Evolutionary conservation across 2,888 invertebrate species (phyloP).

Genomic region (Brachyopa scutellaris): DNA sequence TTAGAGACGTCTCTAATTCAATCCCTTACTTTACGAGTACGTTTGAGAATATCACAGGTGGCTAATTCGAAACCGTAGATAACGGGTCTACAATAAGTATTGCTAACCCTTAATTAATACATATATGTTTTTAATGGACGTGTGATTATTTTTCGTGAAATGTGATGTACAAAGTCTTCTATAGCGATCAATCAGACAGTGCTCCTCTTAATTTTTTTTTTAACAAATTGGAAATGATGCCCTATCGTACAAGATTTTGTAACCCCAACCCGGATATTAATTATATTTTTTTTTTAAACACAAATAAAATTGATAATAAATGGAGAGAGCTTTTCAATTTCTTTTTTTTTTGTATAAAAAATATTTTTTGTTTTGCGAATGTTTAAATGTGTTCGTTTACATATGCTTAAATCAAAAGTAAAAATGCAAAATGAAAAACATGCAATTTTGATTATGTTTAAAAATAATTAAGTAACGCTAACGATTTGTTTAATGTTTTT

Average conservation of each 20-base stretch:
- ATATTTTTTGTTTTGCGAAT: too few species aligned
- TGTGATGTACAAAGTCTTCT: too few species aligned
- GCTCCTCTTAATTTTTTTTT: too few species aligned
- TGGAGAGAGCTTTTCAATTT: conserved; percentile 21
- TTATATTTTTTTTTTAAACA: not conserved
- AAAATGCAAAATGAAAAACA: not conserved
- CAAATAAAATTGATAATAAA: too few species aligned
- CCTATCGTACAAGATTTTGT: not conserved
- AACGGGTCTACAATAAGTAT: not conserved
- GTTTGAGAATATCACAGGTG: not conserved
- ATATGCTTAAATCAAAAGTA: not conserved
- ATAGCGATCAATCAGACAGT: too few species aligned
- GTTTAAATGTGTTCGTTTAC: too few species aligned
- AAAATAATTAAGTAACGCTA: conserved; percentile 44
- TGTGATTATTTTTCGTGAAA: too few species aligned
- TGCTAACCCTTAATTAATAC: not conserved
- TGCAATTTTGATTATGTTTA: conserved; percentile 2
- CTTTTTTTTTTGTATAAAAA: not conserved
- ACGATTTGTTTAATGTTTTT: conserved; percentile 33
- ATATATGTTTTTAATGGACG: too few species aligned
- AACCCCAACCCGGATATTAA: not conserved
- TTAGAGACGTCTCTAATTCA: too few species aligned
- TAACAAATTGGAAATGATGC: too few species aligned
- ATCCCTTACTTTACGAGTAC: too few species aligned
- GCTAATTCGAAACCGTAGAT: not conserved